Evolutionary conservation across 2,113 vertebrate genomes (phyloP).

Genomic region (Perca schrenkii): DNA sequence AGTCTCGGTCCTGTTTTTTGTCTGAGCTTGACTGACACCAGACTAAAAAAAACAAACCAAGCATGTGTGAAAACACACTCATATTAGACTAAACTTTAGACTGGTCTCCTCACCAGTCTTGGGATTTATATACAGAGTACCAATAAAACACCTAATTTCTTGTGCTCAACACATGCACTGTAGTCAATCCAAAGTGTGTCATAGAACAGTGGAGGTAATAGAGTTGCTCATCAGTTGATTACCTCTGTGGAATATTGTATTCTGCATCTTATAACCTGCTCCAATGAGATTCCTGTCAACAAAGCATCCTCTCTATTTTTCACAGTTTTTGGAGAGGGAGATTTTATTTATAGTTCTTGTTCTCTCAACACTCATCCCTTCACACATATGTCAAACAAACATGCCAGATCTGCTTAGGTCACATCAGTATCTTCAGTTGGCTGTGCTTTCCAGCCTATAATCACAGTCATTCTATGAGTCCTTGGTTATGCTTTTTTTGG

Average conservation of each 20-base stretch:
- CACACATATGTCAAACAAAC: conserved; percentile 46
- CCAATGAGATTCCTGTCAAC: conserved; percentile 1
- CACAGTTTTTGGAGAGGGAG: background rate
- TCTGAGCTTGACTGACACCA: background rate
- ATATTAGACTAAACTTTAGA: background rate
- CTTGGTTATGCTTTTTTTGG: conserved; percentile 46
- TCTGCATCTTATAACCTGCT: background rate
- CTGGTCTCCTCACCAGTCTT: background rate
- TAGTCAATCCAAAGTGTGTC: background rate
- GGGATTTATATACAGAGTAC: background rate
- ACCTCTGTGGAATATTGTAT: conserved; percentile 27
- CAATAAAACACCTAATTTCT: background rate
- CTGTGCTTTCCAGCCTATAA: conserved; percentile 34
- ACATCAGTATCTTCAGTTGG: conserved; percentile 23
- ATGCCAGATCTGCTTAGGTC: conserved; percentile 39
- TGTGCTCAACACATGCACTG: conserved; percentile 3
- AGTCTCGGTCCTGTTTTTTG: background rate
- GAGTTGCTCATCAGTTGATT: conserved; percentile 23
- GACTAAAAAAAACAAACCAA: background rate
- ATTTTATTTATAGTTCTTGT: conserved; percentile 26
- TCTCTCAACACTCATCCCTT: conserved; percentile 18
- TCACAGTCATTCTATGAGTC: conserved; percentile 48
- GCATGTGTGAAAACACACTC: background rate
- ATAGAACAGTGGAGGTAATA: conserved; percentile 1
- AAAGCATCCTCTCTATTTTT: conserved; percentile 4